Conservation (phyloP, 2,113 vertebrate genomes). For the Ginglymostoma cirratum region DNA sequence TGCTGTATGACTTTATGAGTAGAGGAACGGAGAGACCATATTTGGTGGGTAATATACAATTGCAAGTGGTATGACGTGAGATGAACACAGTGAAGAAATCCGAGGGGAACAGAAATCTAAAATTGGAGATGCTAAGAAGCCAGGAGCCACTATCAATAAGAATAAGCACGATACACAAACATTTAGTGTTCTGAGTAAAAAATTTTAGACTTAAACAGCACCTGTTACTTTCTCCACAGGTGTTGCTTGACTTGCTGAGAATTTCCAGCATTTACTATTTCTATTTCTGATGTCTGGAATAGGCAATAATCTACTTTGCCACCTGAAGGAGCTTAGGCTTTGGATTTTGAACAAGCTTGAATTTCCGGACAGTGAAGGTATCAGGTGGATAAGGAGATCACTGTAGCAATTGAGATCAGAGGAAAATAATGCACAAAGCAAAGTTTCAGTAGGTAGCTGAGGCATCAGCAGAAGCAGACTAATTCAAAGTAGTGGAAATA, state of each 20-base stretch:
- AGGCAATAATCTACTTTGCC: too few species aligned
- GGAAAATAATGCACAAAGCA: neutral
- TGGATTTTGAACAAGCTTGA: neutral
- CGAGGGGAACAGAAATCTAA: neutral
- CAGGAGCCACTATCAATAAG: neutral
- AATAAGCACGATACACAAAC: neutral
- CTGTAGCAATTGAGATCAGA: neutral
- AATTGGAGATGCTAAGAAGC: neutral
- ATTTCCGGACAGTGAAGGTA: neutral
- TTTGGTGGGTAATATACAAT: neutral
- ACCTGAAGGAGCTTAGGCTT: neutral
- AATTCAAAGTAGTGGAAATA: neutral
- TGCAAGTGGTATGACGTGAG: neutral
- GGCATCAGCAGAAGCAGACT: neutral
- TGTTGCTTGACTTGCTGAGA: too few species aligned
- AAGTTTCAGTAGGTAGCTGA: neutral
- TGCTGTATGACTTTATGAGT: neutral
- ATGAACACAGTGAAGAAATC: neutral
- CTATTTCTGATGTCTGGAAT: too few species aligned
- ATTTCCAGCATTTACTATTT: too few species aligned
- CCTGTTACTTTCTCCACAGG: too few species aligned
- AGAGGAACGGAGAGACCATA: neutral
- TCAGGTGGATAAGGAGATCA: neutral
- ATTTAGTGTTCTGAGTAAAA: neutral
- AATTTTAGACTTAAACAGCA: too few species aligned